Base-by-base conservation (phyloP, 2,797 vertebrate genomes). In the Protonibea diacanthus region DNA sequence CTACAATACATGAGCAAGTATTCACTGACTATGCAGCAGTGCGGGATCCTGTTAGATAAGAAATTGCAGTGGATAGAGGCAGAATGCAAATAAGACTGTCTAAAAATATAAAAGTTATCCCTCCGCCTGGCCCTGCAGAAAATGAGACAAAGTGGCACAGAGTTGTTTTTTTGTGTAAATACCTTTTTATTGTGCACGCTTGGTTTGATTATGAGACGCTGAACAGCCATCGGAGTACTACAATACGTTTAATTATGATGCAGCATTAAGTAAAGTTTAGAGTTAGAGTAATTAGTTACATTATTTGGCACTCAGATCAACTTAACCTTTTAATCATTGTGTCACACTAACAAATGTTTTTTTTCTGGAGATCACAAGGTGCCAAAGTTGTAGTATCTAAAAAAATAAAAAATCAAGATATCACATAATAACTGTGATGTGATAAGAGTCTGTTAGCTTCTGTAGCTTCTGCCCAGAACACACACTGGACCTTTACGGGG, bases 41-140 rank as follows among this genome's bases (percentile, higher is more conserved):
- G 25, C 48, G 40, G 62, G 15, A n/a, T 70, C 11, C 40, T 23
- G 21, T 56, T n/a, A 11, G 51, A 83, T 29, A 13, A 56, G 27
- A 38, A 27, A 40, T 56, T 40, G 15, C 15, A 42, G 27, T 25
- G 53, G 48, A 27, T 29, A 40, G 65, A 33, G 23, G 55, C 63
- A 67, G 15, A 55, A 53, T 53, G 56, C 29, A 14, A 23, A 47
- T 17, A n/a, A 33, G 59, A 3, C 18, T 0, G 42, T 61, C 59
- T 49, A 58, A 63, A 65, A 67, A 44, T 74, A 51, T 74, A 51
- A 21, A 47, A 64, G 55, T 53, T 44, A 45, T 18, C n/a, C 55
- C 11, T 2, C 59, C 20, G 65, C 20, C 65, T 49, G 55, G 33
- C 45, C 48, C n/a, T 63, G 75, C 10, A 68, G 55, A 72, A 66